Base-by-base conservation (phyloP, 2,113 vertebrate species). In the Lepisosteus oculatus region DNA sequence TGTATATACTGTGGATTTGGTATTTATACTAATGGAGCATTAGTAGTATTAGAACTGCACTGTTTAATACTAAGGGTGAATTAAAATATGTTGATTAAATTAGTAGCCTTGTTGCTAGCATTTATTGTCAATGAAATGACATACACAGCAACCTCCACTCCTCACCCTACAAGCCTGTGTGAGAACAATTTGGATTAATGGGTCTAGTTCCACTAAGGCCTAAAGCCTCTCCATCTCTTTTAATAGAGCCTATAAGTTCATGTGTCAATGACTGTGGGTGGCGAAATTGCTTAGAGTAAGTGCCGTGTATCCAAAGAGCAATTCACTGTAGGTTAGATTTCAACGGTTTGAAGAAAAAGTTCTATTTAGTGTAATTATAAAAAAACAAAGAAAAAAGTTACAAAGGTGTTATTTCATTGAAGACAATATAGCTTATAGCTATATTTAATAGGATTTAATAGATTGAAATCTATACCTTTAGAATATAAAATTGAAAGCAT, bases 171-270 rank as follows among this genome's bases (percentile, higher is more conserved):
- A 77, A 85, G 83, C 87, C 84, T 83, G 89, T 90, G 83, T 79
- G 84, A 81, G 84, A 85, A 87, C 87, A 75, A 85, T 91, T 86
- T 91, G 86, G 89, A 92, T 92, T 92, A 90, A 92, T 92, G 89
- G 87, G 86, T 84, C 85, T 84, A 81, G 86, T 90, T 92, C 87
- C 88, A 84, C 80, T 76, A 80, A 83, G 83, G 84, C 88, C 88
- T 56, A 68, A 75, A 84, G 87, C 81, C 81, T 81, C 83, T 87
- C 78, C 82, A 86, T 88, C 84, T 86, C 74, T 79, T 75, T 84
- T 91, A 91, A 91, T 90, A 89, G 88, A 91, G 83, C 80, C 88
- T 81, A 92, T 91, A 86, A 86, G 89, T 92, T 91, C 81, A 84
- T 90, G 71, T 83, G 90, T 91, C 91, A 91, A 86, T 83, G 86